Conservation (phyloP, 2,113 vertebrate species). For the Ammodytes marinus region DNA sequence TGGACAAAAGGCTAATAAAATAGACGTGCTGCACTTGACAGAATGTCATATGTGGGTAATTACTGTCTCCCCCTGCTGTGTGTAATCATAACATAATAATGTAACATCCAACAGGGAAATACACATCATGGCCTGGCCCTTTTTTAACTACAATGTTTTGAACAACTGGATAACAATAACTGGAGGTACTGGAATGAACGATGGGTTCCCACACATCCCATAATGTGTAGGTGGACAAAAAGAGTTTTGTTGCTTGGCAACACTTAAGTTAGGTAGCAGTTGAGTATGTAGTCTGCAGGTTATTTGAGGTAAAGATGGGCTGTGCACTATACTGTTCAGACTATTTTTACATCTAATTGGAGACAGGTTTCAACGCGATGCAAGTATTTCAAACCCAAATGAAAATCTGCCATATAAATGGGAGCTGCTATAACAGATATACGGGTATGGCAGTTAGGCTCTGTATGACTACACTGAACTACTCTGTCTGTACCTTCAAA, state of each 20-base stretch:
- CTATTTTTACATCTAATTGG: neutral
- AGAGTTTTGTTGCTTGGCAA: slow-evolving; percentile 78
- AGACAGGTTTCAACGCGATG: neutral
- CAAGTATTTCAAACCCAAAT: neutral
- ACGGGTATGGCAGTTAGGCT: neutral
- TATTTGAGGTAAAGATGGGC: slow-evolving; percentile 45
- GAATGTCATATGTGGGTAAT: neutral
- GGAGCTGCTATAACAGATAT: neutral
- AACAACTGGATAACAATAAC: slow-evolving; percentile 10
- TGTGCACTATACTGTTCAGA: slow-evolving; percentile 9
- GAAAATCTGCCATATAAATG: neutral
- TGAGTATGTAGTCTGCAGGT: slow-evolving; percentile 38
- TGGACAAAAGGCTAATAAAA: slow-evolving; percentile 37
- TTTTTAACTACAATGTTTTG: neutral
- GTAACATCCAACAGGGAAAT: neutral
- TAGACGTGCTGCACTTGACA: slow-evolving; percentile 6
- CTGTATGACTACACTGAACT: neutral
- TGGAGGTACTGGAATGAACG: slow-evolving; percentile 2
- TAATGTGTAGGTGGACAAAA: slow-evolving; percentile 77
- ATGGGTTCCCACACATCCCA: slow-evolving; percentile 65
- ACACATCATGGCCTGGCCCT: neutral
- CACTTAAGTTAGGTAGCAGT: slow-evolving; percentile 61
- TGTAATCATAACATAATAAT: neutral
- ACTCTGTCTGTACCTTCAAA: neutral
- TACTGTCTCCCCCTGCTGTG: slow-evolving; percentile 8